Evolutionary conservation across 2,113 vertebrate species (phyloP).

Genomic region (Daubentonia madagascariensis): DNA sequence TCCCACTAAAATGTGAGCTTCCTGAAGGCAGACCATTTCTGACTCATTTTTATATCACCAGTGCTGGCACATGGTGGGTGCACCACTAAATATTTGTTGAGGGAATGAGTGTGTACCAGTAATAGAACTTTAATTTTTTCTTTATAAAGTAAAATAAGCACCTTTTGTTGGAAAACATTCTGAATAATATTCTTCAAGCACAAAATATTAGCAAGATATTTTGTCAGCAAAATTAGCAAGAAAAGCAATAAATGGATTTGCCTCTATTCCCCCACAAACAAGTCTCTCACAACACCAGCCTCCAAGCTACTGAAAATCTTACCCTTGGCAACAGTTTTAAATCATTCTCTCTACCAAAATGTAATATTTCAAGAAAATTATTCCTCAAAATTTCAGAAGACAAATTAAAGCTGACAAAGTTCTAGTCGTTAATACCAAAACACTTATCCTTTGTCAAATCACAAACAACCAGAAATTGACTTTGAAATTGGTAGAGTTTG

Average conservation of each 20-base stretch:
- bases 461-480: not conserved
- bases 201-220: not conserved
- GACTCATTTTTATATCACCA: not conserved
- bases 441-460: not conserved
- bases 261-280: not conserved
- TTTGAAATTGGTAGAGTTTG: not conserved
- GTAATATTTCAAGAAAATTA: not conserved
- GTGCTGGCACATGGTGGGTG: not conserved
- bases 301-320: not conserved
- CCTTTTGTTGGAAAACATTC: conserved; percentile 7
- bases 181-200: conserved; percentile 17
- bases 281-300: not conserved
- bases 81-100: not conserved
- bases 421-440: not conserved
- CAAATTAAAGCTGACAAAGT: not conserved
- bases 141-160: conserved; percentile 47
- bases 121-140: not conserved
- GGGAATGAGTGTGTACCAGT: not conserved
- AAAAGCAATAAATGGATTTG: not conserved
- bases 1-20: not conserved
- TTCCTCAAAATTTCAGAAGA: not conserved
- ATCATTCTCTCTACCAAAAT: not conserved
- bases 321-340: not conserved
- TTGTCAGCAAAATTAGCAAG: not conserved
- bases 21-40: not conserved